Base-by-base conservation (phyloP, 2,113 vertebrate genomes). In the Siniperca chuatsi region DNA sequence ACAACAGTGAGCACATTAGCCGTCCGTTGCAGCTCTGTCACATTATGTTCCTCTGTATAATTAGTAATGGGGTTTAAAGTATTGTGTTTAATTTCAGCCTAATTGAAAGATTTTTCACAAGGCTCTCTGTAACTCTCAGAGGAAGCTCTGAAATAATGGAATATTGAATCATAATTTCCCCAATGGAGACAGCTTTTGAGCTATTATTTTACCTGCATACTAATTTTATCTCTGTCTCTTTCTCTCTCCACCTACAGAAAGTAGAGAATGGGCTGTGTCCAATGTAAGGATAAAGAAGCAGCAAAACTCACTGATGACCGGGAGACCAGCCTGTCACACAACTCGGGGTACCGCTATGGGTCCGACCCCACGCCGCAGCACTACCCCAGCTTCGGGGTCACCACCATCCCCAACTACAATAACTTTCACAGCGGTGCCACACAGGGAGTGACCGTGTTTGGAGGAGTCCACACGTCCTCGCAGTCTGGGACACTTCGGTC, bases 231-330 rank as follows among this genome's bases (percentile, higher is more conserved):
- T 81, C 35, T 61, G 12, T 65, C 18, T 81, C 35, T 61, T 48
- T 74, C 65, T 78, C 82, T 85, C 58, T 75, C 93, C 85, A 55
- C 64, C 55, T 78, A 6, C 94, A 99, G 98, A 98, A 95, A 96
- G 96, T 97, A 97, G 97, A 99, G 97, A 97, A 99, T 99, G 98
- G 98, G 98, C 98, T 99, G 98, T 97, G 98, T 99, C 97, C 98
- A 99, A 99, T 99, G 98, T 95, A 99, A 99, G 97, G 98, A 99
- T 94, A 99, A 99, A 97, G 98, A 99, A 97, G 97, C 98, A 97
- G 97, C 98, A 80, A 99, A 99, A 98, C 97, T 99, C 94, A 98
- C 98, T 3, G 98, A 99, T 4, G 98, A 99, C 92, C 96, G 98
- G 89, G 97, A 99, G 87, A 97, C 97, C 92, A 98, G 98, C 92